Evolutionary conservation across 2,797 vertebrate genomes (phyloP), one percentile per base, ranked within the genome.

Genomic region (Hydrophis major): DNA sequence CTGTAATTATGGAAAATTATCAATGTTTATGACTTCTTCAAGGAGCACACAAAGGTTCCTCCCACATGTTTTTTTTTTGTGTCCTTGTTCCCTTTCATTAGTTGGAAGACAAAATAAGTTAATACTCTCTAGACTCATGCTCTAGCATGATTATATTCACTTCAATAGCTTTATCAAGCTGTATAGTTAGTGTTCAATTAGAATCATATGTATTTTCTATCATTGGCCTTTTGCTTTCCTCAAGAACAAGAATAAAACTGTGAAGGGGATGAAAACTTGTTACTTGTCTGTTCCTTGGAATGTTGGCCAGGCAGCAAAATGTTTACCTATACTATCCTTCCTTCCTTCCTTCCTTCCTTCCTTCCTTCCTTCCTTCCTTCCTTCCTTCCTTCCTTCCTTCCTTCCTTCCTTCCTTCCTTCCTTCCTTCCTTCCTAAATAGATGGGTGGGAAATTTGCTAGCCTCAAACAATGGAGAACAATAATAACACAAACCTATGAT

Each of bases 1-100:
- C 92, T 95, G 94, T 97, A 97, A 98, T 97, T 97, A 97, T 96
- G 94, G 94, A 95, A 97, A 97, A 97, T 97, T 97, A 95, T 74
- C 89, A 1, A 8, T 97, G 96, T 98, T 97, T 97, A 97, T 97
- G 97, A 95, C 95, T 97, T 92, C 90, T 97, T 94, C 0, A 0
- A 97, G 94, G 92, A 97, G 94, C 59, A 94, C 55, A 94, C 28
- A 96, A 96, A 97, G 28, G 50, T 32, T 42, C 16, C 32, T 25
- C 8, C 5, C n/a, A 22, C 63, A 66, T 66, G 13, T 66, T 63
- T 66, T 28, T 55, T 89, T 53, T 32, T 32, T 32, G 32, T 6
- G 3, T 32, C 13, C 89, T 42, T 32, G 97, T 42, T 20, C 32
- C 32, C 69, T 78, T 78, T 78, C 69, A 78, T 78, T 95, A 95